These are phyloP conservation scores for Pseudomyrmex cubaensis DNA, from an alignment of 1,140 invertebrate genomes.

Conservation along the genomic window DNA sequence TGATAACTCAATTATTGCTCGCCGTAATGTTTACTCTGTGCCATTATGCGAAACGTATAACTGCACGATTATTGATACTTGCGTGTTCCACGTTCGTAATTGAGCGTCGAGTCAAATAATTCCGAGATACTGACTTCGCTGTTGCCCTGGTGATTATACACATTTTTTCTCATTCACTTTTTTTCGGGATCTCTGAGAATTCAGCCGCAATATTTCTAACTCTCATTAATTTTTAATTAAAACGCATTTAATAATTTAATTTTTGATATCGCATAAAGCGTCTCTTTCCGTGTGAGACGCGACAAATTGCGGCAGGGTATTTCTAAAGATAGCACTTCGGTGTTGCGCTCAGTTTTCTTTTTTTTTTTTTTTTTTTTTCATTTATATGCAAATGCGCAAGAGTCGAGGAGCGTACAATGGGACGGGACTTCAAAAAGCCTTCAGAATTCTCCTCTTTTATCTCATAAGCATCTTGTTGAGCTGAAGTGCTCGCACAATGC, in stretches of 20 bases:
- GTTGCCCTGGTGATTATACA: not conserved
- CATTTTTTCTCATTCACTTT: not conserved
- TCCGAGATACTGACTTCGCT: not conserved
- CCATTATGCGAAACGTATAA: constrained; percentile 45
- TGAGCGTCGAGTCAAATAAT: not conserved
- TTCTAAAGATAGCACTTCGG: no score
- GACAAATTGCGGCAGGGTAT: not conserved
- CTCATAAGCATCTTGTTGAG: constrained; percentile 14
- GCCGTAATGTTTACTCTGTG: constrained; percentile 37
- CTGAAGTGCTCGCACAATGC: constrained; percentile 15
- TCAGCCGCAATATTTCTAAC: not conserved
- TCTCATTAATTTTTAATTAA: not conserved
- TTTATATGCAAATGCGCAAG: not conserved
- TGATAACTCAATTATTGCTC: constrained; percentile 67
- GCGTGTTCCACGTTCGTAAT: not conserved
- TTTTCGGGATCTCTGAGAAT: not conserved
- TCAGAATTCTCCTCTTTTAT: constrained; percentile 29
- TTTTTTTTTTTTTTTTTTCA: not conserved
- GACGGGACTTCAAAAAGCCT: not conserved
- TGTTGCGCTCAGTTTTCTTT: no score
- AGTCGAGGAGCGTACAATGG: not conserved
- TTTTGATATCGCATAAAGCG: not conserved
- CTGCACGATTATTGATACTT: not conserved
- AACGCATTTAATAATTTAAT: not conserved
- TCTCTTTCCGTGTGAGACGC: not conserved